These are phyloP conservation scores for Merops nubicus DNA, from an alignment of 2,113 vertebrate species.

Conservation along the genomic window DNA sequence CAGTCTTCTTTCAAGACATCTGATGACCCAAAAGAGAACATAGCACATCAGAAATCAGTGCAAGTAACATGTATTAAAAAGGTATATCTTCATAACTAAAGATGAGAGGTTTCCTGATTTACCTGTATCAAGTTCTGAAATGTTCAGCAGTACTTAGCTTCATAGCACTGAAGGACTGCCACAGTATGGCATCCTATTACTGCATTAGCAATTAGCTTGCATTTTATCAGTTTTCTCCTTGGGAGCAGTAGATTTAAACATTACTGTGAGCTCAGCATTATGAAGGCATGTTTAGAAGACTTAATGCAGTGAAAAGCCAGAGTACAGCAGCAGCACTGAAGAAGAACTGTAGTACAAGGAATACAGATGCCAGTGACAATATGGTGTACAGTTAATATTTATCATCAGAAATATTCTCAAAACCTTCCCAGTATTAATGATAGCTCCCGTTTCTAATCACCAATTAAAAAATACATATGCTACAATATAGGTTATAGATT, in stretches of 20 bases:
- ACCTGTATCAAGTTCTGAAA: constrained; percentile 40
- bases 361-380: constrained; percentile 23
- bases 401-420: neutral
- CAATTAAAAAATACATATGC: neutral
- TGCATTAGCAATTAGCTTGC: constrained; percentile 50
- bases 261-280: constrained; percentile 21
- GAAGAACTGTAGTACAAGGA: constrained; percentile 31
- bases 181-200: neutral
- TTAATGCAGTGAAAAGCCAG: constrained; percentile 53
- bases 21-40: neutral
- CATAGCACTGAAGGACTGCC: neutral
- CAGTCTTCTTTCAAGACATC: neutral
- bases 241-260: constrained; percentile 12
- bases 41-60: neutral
- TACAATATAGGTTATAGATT: neutral
- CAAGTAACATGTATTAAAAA: neutral
- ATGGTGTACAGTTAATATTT: neutral
- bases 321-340: constrained; percentile 42
- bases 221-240: constrained; percentile 48
- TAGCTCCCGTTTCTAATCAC: neutral
- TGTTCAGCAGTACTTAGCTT: constrained; percentile 45
- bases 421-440: neutral
- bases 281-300: constrained; percentile 9
- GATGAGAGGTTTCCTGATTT: constrained; percentile 45
- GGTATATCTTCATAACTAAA: constrained; percentile 14